Evolutionary conservation across 2,888 invertebrate species (phyloP).

Genomic region (Stratiomys singularior): DNA sequence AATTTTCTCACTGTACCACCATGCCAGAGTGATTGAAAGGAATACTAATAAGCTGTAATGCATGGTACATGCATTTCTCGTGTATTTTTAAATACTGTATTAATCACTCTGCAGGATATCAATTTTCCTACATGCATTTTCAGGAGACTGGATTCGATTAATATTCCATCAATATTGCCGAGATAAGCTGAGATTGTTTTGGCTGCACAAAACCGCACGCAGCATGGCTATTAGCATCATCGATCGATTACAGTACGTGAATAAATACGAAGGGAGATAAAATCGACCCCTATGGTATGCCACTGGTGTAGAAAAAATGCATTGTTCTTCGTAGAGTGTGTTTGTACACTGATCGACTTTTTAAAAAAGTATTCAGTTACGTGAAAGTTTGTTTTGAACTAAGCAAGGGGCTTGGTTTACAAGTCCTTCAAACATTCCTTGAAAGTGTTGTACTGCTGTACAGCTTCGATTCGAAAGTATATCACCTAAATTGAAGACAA

Average conservation of each 20-base stretch:
- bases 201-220: neutral
- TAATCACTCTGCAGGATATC: conserved; percentile 36
- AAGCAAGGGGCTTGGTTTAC: too few species aligned
- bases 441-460: neutral
- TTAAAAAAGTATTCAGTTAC: too few species aligned
- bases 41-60: neutral
- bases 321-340: too few species aligned
- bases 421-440: neutral
- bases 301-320: neutral
- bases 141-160: neutral
- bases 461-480: neutral
- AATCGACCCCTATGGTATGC: conserved; percentile 42
- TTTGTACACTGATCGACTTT: too few species aligned
- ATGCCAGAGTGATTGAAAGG: too few species aligned
- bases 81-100: conserved; percentile 6
- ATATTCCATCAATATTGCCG: neutral
- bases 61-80: neutral
- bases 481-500: neutral
- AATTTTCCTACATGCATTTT: conserved; percentile 22
- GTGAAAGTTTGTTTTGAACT: too few species aligned
- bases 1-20: too few species aligned
- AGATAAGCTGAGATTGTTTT: neutral
- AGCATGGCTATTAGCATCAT: neutral
- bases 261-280: conserved; percentile 31
- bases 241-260: conserved; percentile 6